phyloP scores from a whole-genome alignment of 2,113 vertebrate genomes.

The Anarhynchus alexandrinus region DNA sequence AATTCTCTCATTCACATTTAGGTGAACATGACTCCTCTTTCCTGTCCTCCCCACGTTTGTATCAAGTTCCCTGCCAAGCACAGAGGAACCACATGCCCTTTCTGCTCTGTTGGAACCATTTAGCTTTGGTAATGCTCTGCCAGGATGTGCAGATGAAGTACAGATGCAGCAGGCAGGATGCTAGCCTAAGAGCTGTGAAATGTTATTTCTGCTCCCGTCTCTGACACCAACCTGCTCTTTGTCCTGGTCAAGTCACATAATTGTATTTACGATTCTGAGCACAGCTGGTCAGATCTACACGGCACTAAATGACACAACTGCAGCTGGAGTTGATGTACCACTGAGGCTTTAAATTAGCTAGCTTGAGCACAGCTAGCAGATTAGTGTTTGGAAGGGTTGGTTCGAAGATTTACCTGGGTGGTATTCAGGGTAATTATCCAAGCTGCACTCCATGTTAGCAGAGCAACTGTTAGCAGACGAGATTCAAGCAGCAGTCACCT shows the following conservation, averaged over 20 bases:
- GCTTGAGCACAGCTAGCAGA: background rate
- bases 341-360: background rate
- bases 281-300: background rate
- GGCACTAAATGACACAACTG: background rate
- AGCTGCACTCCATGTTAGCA: background rate
- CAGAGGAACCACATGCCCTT: background rate
- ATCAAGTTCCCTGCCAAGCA: background rate
- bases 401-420: background rate
- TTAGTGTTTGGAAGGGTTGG: background rate
- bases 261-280: background rate
- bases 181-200: background rate
- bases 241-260: background rate
- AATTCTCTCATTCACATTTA: background rate
- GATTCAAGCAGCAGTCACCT: background rate
- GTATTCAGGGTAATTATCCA: background rate
- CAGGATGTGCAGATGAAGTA: background rate
- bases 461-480: background rate
- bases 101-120: background rate
- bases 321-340: background rate
- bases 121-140: background rate
- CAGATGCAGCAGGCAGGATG: background rate
- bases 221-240: background rate
- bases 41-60: accelerated
- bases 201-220: background rate
- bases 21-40: background rate